phyloP scores from a whole-genome alignment of 2,113 vertebrate genomes.

The Acanthochromis polyacanthus region DNA sequence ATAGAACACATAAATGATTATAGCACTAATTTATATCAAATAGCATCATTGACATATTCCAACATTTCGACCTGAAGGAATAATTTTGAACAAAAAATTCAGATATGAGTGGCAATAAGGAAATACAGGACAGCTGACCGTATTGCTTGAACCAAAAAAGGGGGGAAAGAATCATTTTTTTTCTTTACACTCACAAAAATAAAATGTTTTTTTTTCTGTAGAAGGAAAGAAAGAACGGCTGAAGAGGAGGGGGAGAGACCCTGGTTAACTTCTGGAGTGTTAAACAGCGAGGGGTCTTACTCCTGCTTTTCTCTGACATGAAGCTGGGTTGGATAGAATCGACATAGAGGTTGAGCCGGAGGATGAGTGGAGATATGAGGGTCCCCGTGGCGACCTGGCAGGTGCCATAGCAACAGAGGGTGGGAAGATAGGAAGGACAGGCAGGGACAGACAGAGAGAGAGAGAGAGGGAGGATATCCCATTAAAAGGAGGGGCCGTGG shows the following conservation, averaged over 20 bases:
- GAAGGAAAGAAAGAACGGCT: constrained; percentile 6
- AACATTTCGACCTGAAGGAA: too few species aligned
- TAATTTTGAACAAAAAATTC: too few species aligned
- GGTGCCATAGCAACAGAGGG: constrained; percentile 80
- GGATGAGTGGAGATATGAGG: constrained; percentile 81
- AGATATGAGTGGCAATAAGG: too few species aligned
- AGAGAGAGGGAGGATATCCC: constrained; percentile 58
- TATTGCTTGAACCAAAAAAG: neutral
- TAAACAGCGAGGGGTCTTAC: constrained; percentile 76
- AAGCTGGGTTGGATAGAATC: constrained; percentile 75
- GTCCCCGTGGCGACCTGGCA: constrained; percentile 80
- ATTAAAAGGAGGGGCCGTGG: constrained; percentile 48
- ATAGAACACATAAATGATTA: too few species aligned
- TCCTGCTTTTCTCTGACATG: constrained; percentile 76
- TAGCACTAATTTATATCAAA: too few species aligned
- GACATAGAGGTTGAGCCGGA: constrained; percentile 75
- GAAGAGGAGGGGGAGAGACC: constrained; percentile 50
- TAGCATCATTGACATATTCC: too few species aligned
- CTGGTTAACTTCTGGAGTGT: constrained; percentile 78
- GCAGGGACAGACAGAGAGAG: constrained; percentile 44
- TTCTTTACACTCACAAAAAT: constrained; percentile 40
- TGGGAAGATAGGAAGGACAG: constrained; percentile 62
- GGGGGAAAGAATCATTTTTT: neutral
- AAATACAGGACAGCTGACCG: too few species aligned
- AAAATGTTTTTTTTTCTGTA: constrained; percentile 11